Evolutionary conservation across 2,797 vertebrate genomes (phyloP).

Genomic region (Tragelaphus oryx): DNA sequence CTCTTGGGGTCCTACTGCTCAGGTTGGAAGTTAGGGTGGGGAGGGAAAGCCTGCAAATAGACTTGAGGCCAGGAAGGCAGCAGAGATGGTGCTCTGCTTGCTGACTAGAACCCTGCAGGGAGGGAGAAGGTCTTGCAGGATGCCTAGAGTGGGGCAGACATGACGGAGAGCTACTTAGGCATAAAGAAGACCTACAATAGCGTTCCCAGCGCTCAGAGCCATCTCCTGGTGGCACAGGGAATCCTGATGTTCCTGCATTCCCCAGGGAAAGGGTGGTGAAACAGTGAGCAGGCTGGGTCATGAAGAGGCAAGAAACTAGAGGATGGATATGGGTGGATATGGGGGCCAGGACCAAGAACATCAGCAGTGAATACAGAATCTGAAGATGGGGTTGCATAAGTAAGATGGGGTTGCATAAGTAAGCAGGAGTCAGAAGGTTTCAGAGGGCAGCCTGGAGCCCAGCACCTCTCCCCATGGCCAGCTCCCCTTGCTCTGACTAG

Average conservation of each 20-base stretch:
- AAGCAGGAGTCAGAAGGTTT: neutral
- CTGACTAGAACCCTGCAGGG: neutral
- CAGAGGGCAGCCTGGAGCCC: neutral
- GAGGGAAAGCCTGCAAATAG: neutral
- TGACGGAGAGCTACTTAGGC: neutral
- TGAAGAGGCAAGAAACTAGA: neutral
- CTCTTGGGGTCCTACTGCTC: neutral
- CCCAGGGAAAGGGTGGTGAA: neutral
- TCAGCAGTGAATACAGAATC: neutral
- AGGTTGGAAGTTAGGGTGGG: neutral
- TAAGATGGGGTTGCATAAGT: neutral
- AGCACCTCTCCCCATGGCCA: neutral
- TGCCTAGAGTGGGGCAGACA: neutral
- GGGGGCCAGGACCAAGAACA: neutral
- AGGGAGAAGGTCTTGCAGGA: neutral
- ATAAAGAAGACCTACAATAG: neutral
- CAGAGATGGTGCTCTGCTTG: neutral
- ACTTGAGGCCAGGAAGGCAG: neutral
- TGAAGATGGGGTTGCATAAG: neutral
- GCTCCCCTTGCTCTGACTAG: neutral
- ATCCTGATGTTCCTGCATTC: neutral
- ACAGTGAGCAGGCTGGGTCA: neutral
- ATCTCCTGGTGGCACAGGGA: neutral
- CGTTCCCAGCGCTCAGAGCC: rapidly evolving
- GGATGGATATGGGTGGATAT: neutral